Base-by-base conservation (phyloP, 2,797 vertebrate genomes). In the Parotocinclus haroldoi region DNA sequence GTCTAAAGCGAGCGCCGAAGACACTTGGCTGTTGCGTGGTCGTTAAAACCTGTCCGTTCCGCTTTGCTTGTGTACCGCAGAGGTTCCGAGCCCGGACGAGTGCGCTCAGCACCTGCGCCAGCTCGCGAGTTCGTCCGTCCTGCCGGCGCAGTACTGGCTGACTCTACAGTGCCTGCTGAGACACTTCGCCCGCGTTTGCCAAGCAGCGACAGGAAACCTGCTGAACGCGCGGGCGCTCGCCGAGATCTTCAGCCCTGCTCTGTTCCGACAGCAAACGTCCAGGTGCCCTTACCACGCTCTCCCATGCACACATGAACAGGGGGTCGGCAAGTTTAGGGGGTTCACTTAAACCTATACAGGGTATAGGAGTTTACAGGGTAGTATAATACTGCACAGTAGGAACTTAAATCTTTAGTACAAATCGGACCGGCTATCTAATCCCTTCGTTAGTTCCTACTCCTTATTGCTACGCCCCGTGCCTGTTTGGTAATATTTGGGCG, bases 81-180 rank as follows among this genome's bases (percentile, higher is more conserved):
- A 99, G 84, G 86, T 90, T 76, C 89, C 84, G 74, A 94, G 85
- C 81, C 80, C 92, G 0, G 95, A 98, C 66, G 95, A 98, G 72
- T 92, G 92, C 5, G 88, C 83, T 76, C 93, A 93, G 84, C 88
- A 94, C 80, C 86, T 98, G 69, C 93, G 92, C 78, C 89, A 87
- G 75, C 83, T 96, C 45, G 88, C 92, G 84, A 89, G 86, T 81
- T 88, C 92, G 8, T 87, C 93, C 3, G 89, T 80, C 76, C 86
- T 95, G 86, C 94, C 95, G 76, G 88, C 93, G 42, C 96, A 99
- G 69, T 93, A 96, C 86, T 97, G 95, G 95, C 92, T 97, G 40
- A 92, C 94, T 0, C 91, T 99, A 69, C 95, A 96, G 79, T 94
- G 92, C 86, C 89, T 98, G 85, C 90, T 98, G 10, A 92, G 92